Conservation (phyloP, 2,113 vertebrate species). For the Mesocricetus auratus region DNA sequence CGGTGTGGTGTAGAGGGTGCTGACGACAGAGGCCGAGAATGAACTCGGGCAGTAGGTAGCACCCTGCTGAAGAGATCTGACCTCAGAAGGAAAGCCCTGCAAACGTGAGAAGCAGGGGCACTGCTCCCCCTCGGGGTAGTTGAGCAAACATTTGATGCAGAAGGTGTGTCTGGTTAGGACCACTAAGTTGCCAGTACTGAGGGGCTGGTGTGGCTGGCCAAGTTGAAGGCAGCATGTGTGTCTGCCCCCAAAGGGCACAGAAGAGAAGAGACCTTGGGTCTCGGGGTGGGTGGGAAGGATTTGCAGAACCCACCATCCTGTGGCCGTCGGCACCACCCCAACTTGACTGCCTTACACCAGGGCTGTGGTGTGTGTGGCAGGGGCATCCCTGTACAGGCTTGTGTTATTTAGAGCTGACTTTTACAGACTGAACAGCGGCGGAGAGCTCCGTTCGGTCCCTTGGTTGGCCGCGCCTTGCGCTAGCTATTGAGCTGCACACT, state of each 20-base stretch:
- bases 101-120: background rate
- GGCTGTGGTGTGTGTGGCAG: background rate
- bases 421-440: background rate
- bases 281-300: too few relatives aligned
- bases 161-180: background rate
- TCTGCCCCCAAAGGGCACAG: background rate
- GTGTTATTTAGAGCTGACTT: background rate
- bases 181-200: background rate
- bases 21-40: background rate
- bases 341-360: background rate
- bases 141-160: background rate
- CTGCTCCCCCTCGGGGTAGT: background rate
- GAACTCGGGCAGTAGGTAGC: background rate
- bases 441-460: background rate
- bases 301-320: too few relatives aligned
- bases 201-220: too few relatives aligned
- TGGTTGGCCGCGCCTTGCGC: background rate
- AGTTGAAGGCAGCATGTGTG: background rate
- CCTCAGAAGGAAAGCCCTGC: background rate
- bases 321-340: too few relatives aligned
- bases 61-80: background rate
- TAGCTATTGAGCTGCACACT: background rate
- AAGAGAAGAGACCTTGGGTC: fast-evolving
- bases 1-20: background rate
- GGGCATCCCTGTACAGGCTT: fast-evolving